Percentiles rank a stretch among this genome's conserved stretches.
Evolutionary conservation across 2,888 invertebrate genomes (phyloP).

Genomic region (Pheosia tremula): DNA sequence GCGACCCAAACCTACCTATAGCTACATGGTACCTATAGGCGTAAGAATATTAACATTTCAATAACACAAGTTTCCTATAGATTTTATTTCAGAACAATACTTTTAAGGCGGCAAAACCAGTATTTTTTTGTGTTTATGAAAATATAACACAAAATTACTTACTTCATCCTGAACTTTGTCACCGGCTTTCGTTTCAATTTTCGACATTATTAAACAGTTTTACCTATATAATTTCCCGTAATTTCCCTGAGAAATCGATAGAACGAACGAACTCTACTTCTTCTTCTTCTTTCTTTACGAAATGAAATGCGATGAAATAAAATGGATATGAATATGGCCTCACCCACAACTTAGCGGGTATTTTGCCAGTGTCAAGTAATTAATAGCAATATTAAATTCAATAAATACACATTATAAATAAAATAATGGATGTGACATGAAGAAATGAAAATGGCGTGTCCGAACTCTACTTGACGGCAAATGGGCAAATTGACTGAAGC

Average conservation of each 20-base stretch:
- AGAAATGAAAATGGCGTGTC: too few relatives aligned
- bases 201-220: constrained; percentile 55
- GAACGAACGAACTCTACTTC: not conserved
- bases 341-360: too few relatives aligned
- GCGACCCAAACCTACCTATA: not conserved
- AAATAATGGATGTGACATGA: too few relatives aligned
- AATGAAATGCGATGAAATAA: too few relatives aligned
- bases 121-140: constrained; percentile 3
- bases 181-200: constrained; percentile 63
- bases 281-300: too few relatives aligned
- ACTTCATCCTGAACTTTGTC: constrained; percentile 89
- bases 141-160: constrained; percentile 47
- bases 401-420: too few relatives aligned
- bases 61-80: not conserved
- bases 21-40: not conserved
- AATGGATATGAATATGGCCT: too few relatives aligned
- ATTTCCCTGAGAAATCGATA: not conserved
- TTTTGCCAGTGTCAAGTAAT: too few relatives aligned
- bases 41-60: not conserved
- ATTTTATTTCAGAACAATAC: not conserved
- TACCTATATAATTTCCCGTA: not conserved
- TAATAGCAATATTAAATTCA: too few relatives aligned
- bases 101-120: constrained; percentile 36
- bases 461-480: too few relatives aligned
- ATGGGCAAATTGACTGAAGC: too few relatives aligned